phyloP scores from a whole-genome alignment of 2,797 vertebrate genomes.

The Danio jaintianensis region DNA sequence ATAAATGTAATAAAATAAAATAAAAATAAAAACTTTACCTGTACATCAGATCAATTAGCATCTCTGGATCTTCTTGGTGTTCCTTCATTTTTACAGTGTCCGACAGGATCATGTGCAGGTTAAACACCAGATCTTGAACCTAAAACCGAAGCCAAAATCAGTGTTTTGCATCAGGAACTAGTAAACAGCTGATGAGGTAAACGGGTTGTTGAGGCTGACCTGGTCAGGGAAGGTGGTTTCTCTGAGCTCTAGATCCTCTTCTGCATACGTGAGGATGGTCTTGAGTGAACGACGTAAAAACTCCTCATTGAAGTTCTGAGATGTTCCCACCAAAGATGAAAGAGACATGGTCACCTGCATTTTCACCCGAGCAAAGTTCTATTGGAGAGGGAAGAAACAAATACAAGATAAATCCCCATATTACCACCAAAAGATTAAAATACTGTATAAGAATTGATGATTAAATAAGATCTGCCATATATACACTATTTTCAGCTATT shows the following conservation, averaged over 20 bases:
- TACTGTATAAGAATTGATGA: not conserved
- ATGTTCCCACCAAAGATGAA: slow-evolving; percentile 96
- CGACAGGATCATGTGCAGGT: slow-evolving; percentile 98
- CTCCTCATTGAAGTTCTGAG: slow-evolving; percentile 98
- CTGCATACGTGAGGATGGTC: slow-evolving; percentile 96
- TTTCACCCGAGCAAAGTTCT: slow-evolving; percentile 99
- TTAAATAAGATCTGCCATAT: too few species aligned
- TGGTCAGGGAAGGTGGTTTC: slow-evolving; percentile 98
- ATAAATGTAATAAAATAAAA: too few species aligned
- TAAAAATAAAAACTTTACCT: slow-evolving; percentile 78
- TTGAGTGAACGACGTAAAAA: slow-evolving; percentile 96
- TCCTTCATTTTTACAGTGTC: slow-evolving; percentile 99
- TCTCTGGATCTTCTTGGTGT: slow-evolving; percentile 98
- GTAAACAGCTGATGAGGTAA: not conserved
- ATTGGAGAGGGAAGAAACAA: slow-evolving; percentile 51
- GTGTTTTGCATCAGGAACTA: not conserved
- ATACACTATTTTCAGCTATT: too few species aligned
- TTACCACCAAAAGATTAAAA: not conserved
- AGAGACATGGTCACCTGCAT: slow-evolving; percentile 99
- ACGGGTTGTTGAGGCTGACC: slow-evolving; percentile 71
- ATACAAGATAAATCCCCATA: not conserved
- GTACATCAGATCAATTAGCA: slow-evolving; percentile 99
- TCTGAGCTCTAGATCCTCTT: slow-evolving; percentile 94
- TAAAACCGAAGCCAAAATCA: slow-evolving; percentile 67
- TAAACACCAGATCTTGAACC: slow-evolving; percentile 98